Base-by-base conservation (phyloP, 2,888 invertebrate genomes). In the Embidobia sp. region DNA sequence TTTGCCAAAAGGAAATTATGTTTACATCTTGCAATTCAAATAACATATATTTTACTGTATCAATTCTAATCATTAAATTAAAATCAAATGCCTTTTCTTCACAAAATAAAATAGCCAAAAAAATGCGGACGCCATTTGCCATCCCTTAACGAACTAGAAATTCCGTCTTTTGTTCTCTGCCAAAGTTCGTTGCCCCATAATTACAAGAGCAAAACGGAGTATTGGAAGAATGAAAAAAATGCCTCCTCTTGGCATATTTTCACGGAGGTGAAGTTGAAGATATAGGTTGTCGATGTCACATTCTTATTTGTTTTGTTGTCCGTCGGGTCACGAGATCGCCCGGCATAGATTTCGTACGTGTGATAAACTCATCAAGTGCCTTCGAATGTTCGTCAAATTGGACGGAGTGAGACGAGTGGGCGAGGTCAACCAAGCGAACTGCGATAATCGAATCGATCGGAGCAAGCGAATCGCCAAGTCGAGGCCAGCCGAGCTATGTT, bases 281-380 rank as follows among this genome's bases (percentile, higher is more conserved):
- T n/a, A n/a, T 29, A 18, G 63, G 35, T 57, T 57, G 64, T 57
- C 57, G 49, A 48, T 72, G 46, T 64, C 33, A 29, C 22, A 33
- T 18, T 73, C 57, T 64, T 49, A 18, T 48, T 72, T 53, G 40
- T 40, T 55, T 37, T 49, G 51, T 42, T 27, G 42, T 13, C 55
- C 31, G 49, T 33, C 67, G 8, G 67, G 77, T 67, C 72, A 67
- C 66, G 67, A 67, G 61, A 66, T 66, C 59, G 53, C 46, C 35
- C 46, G 48, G 61, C 37, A n/a, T n/a, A 59, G 77, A 66, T 70
- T 22, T 40, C 51, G 77, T 33, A 49, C 72, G 48, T 37, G 42
- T 61, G 77, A 77, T 74, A 77, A 77, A 73, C 73, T 73, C 73
- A 69, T 77, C 77, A 73, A 64, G 67, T 48, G 77, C 67, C 63